Base-by-base conservation (phyloP, 1,140 invertebrate species). In the Sminthurides bifidus region DNA sequence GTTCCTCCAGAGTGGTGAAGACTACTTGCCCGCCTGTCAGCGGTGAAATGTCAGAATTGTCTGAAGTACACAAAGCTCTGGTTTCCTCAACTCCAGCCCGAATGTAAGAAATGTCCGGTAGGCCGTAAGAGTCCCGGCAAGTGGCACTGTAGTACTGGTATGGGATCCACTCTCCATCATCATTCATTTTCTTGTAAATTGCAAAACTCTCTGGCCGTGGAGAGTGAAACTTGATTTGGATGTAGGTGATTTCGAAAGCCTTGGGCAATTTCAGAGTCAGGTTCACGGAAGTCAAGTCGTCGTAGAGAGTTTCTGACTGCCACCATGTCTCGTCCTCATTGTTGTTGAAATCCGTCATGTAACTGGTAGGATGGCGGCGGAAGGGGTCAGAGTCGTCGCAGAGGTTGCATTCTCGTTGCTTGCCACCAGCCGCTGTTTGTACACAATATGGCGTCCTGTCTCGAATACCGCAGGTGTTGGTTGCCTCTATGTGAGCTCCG, bases 1-100 rank as follows among this genome's bases (percentile, higher is more conserved):
- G 75, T 26, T 89, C 90, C 72, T 98, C 92, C 0, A 98, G 75
- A 0, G 94, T 97, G 15, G 89, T 90, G 71, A 97, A 98, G 2
- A 91, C 85, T 2, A 98, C 91, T 66, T 86, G 92, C 17, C 92
- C 94, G 17, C 88, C 91, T 1, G 84, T 85, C 41, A 98, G 71
- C 0, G 95, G 95, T 0, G 92, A 94, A 64, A 98, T 96, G 68
- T 98, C 93, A 10, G 91, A 95, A 72, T 89, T 97, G 69, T 96
- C 92, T 26, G 89, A 86, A 2, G 88, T 94, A 68, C 94, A 98
- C 3, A 96, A 77, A 0, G 94, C 90, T 44, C 83, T 76, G 0
- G 88, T 90, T 69, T 92, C 87, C 49, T 85, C 81, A n/a, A n/a
- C n/a, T 0, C 81, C 82, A 15, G 78, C 70, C 14, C 76, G 74